Base-by-base conservation (phyloP, 2,113 vertebrate genomes). In the Cettia cetti region DNA sequence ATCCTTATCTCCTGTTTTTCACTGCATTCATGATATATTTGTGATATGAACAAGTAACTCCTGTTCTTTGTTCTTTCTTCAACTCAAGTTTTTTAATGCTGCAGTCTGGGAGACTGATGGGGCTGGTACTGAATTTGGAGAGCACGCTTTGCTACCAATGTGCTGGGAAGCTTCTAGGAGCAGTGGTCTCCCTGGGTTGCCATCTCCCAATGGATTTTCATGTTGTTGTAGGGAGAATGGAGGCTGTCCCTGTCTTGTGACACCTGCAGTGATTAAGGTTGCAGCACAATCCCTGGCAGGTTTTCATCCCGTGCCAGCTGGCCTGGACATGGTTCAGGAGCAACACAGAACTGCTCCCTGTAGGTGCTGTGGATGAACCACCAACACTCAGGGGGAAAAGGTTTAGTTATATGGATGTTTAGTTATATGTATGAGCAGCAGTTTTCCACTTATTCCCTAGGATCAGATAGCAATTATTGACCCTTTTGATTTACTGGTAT, bases 341-440 rank as follows among this genome's bases (percentile, higher is more conserved):
- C 11, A 70, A 15, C 35, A 70, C 10, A 28, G 20, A 65, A 6
- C 17, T 40, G 31, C 49, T 77, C 39, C 19, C 28, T 15, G 33
- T 16, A 72, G 57, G 22, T 31, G 9, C 26, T 65, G 1, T 27
- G 10, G 14, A n/a, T 45, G 42, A 89, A 63, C 8, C 26, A 35
- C 26, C 28, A 26, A 4, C 37, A 49, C 11, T 44, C 1, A 1
- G 3, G 2, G 31, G 18, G 23, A 30, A 59, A 69, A n/a, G 6
- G 8, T 72, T 85, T 59, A 71, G 42, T 42, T 70, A 28, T 13
- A 44, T 5, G 15, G 26, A 33, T 42, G 17, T 26, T 85, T 63
- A 71, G 47, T 42, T 70, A 28, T 13, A 44, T 5, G 15, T 42
- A 15, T 26, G 17, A 81, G 33, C 40, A 47, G 54, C 49, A 77